phyloP scores from a whole-genome alignment of 2,797 vertebrate genomes.

The Tolypeutes matacus region DNA sequence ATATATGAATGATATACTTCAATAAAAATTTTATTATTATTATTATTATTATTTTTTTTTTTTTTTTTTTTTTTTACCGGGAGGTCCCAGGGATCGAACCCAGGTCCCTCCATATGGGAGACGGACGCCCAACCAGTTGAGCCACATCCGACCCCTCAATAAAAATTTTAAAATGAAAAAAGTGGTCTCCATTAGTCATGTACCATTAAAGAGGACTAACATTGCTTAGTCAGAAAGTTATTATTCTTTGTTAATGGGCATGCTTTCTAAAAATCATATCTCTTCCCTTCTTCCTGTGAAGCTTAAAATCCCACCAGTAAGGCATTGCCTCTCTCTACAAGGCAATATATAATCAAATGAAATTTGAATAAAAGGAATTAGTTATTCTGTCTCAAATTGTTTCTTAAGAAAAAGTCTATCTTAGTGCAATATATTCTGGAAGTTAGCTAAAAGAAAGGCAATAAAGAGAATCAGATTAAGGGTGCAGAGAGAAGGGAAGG shows the following conservation, averaged over 20 bases:
- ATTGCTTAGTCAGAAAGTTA: not conserved
- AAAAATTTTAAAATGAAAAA: too few relatives aligned
- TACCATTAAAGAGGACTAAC: not conserved
- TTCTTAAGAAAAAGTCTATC: not conserved
- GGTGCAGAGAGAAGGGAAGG: too few relatives aligned
- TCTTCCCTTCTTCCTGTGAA: not conserved
- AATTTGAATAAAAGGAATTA: constrained; percentile 3
- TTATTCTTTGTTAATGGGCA: not conserved
- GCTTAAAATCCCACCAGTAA: not conserved
- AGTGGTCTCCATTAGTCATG: not conserved
- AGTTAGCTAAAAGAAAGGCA: not conserved
- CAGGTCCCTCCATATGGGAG: too few relatives aligned
- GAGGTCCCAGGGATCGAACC: too few relatives aligned
- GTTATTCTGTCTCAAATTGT: not conserved
- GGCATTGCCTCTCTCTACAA: not conserved
- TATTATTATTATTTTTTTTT: too few relatives aligned
- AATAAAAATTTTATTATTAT: too few relatives aligned
- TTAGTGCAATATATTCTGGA: not conserved
- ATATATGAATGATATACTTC: too few relatives aligned
- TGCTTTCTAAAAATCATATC: not conserved
- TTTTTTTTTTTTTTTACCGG: too few relatives aligned
- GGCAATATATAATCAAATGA: not conserved
- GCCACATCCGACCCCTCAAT: too few relatives aligned
- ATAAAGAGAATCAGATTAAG: too few relatives aligned
- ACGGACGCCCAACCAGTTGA: too few relatives aligned